phyloP scores from a whole-genome alignment of 2,113 vertebrate species.

The Larimichthys crocea region DNA sequence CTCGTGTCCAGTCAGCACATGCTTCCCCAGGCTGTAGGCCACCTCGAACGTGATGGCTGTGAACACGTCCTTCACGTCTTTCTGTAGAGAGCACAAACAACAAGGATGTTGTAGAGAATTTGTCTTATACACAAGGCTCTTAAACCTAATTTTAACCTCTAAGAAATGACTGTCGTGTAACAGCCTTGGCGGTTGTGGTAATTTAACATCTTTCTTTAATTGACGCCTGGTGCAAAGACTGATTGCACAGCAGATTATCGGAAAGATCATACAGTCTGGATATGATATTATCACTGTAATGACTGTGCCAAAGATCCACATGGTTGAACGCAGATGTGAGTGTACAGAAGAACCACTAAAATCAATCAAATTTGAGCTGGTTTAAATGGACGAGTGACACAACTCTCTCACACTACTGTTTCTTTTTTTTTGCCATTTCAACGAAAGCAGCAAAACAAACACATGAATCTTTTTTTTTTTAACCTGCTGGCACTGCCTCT shows the following conservation, averaged over 20 bases:
- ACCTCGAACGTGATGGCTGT: slow-evolving; percentile 94
- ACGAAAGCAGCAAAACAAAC: slow-evolving; percentile 22
- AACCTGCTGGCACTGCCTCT: slow-evolving; percentile 62
- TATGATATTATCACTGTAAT: slow-evolving; percentile 37
- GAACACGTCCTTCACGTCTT: slow-evolving; percentile 95
- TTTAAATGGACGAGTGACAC: slow-evolving; percentile 35
- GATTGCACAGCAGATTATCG: slow-evolving; percentile 48
- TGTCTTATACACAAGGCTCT: not conserved
- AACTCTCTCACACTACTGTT: slow-evolving; percentile 2
- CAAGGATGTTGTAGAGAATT: not conserved
- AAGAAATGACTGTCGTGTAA: slow-evolving; percentile 42
- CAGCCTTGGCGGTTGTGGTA: slow-evolving; percentile 26
- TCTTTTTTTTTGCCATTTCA: slow-evolving; percentile 7
- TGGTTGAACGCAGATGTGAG: slow-evolving; percentile 29
- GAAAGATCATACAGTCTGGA: slow-evolving; percentile 46
- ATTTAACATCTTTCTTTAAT: slow-evolving; percentile 58
- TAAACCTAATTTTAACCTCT: slow-evolving; percentile 26
- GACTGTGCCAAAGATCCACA: slow-evolving; percentile 26
- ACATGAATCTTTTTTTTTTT: slow-evolving; percentile 8
- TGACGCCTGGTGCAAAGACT: slow-evolving; percentile 29
- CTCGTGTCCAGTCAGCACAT: slow-evolving; percentile 76
- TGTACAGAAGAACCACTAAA: slow-evolving; percentile 23
- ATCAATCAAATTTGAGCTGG: slow-evolving; percentile 4
- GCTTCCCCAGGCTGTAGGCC: slow-evolving; percentile 90
- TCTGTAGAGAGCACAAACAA: slow-evolving; percentile 82